Conservation (phyloP, 2,797 vertebrate species). For the Etheostoma perlongum region DNA sequence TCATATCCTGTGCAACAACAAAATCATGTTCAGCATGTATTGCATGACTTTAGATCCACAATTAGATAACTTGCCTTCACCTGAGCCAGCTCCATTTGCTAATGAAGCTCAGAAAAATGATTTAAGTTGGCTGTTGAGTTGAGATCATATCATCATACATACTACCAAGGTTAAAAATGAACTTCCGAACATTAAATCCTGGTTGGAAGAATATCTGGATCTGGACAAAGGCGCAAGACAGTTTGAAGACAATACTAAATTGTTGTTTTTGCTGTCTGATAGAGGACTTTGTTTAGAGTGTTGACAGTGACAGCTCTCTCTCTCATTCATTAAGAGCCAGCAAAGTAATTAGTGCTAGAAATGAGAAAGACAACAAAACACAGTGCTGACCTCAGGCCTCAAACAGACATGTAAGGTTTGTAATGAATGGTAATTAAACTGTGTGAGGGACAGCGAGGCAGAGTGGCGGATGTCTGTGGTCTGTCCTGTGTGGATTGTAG, state of each 20-base stretch:
- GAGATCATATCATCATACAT: neutral
- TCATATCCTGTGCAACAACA: neutral
- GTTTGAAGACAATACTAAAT: neutral
- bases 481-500: constrained; percentile 5
- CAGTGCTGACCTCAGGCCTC: constrained; percentile 27
- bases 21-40: neutral
- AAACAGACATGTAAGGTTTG: constrained; percentile 26
- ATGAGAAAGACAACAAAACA: constrained; percentile 49
- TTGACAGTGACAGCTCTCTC: constrained; percentile 37
- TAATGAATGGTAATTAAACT: constrained; percentile 44
- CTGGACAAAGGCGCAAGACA: neutral
- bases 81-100: neutral
- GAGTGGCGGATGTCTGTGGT: constrained; percentile 13
- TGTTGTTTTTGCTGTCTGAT: constrained; percentile 4
- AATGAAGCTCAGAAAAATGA: neutral
- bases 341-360: constrained; percentile 57
- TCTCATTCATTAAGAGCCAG: constrained; percentile 37
- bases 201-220: neutral
- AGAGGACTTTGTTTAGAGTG: constrained; percentile 7
- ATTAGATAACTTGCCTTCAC: neutral
- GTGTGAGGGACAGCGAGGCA: constrained; percentile 6
- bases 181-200: neutral
- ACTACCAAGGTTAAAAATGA: neutral
- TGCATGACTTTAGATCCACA: neutral
- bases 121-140: neutral